A percentile compares a stretch with the other conserved stretches of the same genome.
Evolutionary conservation across 2,113 vertebrate species (phyloP).

Genomic region (Martes martes): DNA sequence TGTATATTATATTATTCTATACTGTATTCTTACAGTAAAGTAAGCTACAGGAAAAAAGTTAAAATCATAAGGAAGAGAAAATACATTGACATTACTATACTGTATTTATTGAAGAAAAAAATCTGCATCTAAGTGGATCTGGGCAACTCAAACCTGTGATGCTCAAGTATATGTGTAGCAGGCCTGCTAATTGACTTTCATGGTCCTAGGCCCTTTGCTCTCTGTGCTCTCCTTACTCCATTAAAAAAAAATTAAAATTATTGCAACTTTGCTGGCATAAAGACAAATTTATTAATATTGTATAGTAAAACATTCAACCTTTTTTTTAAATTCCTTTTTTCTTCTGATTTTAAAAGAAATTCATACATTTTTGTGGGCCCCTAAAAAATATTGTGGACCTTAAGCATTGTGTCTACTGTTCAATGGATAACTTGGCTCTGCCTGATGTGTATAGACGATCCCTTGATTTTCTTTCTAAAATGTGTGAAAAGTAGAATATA

Average conservation of each 20-base stretch:
- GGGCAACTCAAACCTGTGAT: neutral
- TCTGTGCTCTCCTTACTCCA: neutral
- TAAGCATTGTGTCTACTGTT: neutral
- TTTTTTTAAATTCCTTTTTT: neutral
- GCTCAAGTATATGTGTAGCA: neutral
- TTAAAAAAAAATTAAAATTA: neutral
- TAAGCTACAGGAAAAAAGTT: neutral
- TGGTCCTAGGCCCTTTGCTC: neutral
- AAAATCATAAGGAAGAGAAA: neutral
- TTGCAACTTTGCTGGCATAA: neutral
- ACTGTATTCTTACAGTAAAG: neutral
- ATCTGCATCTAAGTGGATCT: neutral
- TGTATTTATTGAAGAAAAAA: neutral
- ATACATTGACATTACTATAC: neutral
- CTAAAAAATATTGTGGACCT: neutral
- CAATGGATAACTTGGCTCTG: neutral
- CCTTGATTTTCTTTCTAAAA: neutral
- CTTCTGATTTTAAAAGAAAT: conserved; percentile 11
- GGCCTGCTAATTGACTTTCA: too few relatives aligned
- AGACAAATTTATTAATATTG: neutral
- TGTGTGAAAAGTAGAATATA: neutral
- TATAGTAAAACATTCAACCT: neutral
- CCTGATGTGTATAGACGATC: neutral
- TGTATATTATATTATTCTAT: neutral
- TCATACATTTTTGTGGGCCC: neutral